Evolutionary conservation across 2,113 vertebrate species (phyloP).

Genomic region (Tetrax tetrax): DNA sequence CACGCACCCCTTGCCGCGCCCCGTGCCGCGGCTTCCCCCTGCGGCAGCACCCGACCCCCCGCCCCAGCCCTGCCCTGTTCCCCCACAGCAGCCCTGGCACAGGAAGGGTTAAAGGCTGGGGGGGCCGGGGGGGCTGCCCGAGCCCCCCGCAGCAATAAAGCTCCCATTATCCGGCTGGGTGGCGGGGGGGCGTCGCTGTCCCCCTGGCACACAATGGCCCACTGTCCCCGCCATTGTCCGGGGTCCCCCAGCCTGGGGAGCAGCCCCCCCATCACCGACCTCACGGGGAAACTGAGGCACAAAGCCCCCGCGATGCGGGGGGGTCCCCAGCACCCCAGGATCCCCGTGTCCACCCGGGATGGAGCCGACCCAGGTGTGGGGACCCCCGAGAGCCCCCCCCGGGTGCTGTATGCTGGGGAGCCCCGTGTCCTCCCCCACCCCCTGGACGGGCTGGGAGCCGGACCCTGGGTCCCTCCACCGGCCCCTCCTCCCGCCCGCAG

Average conservation of each 20-base stretch:
- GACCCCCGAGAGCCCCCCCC: not conserved
- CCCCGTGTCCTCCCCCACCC: not conserved
- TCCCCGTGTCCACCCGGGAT: fast-evolving
- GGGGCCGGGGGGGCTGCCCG: not conserved
- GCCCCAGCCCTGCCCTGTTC: not conserved
- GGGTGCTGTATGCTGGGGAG: not conserved
- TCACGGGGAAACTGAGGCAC: not conserved
- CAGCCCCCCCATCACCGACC: not conserved
- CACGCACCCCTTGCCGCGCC: not conserved
- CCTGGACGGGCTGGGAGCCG: not conserved
- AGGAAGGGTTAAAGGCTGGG: not conserved
- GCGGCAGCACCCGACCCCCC: not conserved
- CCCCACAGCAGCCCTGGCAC: not conserved
- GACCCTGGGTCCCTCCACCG: not conserved
- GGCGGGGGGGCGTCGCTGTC: not conserved
- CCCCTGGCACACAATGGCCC: conserved; percentile 6
- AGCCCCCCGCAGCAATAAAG: conserved; percentile 39
- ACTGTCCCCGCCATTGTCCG: not conserved
- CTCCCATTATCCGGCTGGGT: not conserved
- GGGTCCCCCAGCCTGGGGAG: not conserved
- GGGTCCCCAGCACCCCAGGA: not conserved
- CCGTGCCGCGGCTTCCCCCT: not conserved
- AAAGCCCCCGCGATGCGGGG: fast-evolving
- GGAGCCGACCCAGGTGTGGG: not conserved
- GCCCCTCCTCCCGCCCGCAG: not conserved